These are phyloP conservation scores for Cheilosia vernalis DNA, from an alignment of 2,888 invertebrate genomes.

Conservation along the genomic window DNA sequence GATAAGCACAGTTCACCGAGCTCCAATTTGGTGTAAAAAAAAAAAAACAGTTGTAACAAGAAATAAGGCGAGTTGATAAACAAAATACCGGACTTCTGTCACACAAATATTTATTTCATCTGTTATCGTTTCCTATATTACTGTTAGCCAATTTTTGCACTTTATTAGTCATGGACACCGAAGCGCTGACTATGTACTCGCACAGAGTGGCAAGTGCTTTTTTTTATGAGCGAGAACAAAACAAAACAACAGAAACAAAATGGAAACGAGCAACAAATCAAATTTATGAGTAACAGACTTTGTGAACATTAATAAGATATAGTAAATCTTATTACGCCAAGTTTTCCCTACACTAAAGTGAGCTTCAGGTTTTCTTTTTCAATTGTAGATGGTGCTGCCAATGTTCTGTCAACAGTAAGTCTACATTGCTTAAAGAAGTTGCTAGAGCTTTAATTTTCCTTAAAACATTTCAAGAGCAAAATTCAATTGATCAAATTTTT, in stretches of 20 bases:
- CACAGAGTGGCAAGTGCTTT: neutral
- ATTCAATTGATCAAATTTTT: too few species aligned
- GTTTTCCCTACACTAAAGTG: too few species aligned
- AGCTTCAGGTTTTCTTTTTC: too few species aligned
- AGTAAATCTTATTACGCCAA: neutral
- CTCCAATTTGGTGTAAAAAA: too few species aligned
- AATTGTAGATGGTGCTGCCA: neutral
- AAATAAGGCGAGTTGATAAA: neutral
- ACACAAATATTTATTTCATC: neutral
- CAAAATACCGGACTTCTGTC: too few species aligned
- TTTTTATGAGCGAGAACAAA: neutral
- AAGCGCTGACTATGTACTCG: neutral
- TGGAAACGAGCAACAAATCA: conserved; percentile 10
- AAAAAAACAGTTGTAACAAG: neutral
- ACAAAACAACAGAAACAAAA: neutral
- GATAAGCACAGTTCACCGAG: neutral
- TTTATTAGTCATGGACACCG: conserved; percentile 32
- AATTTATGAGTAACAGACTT: conserved; percentile 6
- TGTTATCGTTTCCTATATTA: conserved; percentile 17
- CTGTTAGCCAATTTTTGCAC: conserved; percentile 4
- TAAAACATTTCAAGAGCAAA: too few species aligned
- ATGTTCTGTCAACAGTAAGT: neutral
- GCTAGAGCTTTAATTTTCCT: too few species aligned
- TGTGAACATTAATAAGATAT: neutral
- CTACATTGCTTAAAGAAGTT: too few species aligned